phyloP scores from a whole-genome alignment of 2,113 vertebrate genomes.

The Megalops atlanticus region DNA sequence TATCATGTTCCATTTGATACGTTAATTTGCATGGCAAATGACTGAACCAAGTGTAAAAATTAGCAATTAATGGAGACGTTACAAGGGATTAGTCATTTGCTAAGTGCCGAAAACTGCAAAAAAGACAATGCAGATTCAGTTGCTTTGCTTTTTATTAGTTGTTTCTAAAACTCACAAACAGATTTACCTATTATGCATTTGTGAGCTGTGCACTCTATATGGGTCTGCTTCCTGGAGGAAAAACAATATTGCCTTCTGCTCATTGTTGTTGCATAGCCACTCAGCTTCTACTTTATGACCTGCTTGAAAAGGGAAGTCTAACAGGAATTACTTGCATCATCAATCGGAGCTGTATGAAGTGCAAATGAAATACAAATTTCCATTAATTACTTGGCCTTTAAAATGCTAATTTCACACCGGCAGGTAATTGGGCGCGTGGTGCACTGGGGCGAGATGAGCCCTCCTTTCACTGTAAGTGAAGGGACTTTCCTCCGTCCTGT shows the following conservation, averaged over 20 bases:
- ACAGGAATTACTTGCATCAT: background rate
- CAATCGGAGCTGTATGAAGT: background rate
- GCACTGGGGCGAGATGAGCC: background rate
- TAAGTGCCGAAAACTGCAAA: background rate
- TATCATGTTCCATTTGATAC: conserved; percentile 60
- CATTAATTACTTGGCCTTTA: conserved; percentile 6
- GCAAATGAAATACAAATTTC: conserved; percentile 2
- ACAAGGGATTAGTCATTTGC: conserved; percentile 65
- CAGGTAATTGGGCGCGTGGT: background rate
- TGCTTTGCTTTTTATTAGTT: background rate
- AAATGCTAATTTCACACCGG: background rate
- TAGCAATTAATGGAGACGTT: conserved; percentile 64
- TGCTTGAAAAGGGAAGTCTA: background rate
- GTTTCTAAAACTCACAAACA: no score
- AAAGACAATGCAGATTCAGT: background rate
- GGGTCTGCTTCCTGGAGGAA: background rate
- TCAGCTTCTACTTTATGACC: background rate
- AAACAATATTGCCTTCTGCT: background rate
- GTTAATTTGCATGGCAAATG: conserved; percentile 71
- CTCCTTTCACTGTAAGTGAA: no score
- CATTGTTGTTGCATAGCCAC: background rate
- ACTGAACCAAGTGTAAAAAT: conserved; percentile 66
- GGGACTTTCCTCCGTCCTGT: background rate
- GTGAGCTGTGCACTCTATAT: background rate
- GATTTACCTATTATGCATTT: background rate